Conservation (phyloP, 2,113 vertebrate species). For the Shinisaurus crocodilurus region DNA sequence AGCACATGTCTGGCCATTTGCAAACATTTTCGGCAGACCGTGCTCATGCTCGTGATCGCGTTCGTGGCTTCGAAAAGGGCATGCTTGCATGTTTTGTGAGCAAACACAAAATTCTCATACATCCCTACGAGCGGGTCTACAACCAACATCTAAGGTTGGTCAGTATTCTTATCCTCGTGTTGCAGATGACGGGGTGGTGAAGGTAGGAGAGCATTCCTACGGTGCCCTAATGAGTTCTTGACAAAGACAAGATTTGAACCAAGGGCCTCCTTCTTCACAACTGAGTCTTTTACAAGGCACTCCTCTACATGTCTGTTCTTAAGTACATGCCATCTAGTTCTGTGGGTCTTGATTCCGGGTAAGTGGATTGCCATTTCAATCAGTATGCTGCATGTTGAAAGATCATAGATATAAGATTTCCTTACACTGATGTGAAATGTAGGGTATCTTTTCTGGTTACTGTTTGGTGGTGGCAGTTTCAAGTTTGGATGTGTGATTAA, state of each 20-base stretch:
- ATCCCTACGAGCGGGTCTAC: too few species aligned
- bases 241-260: neutral
- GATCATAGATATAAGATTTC: neutral
- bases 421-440: neutral
- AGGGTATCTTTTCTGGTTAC: neutral
- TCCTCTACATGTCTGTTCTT: neutral
- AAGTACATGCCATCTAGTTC: neutral
- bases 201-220: neutral
- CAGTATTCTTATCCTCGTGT: neutral
- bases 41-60: too few species aligned
- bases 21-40: too few species aligned
- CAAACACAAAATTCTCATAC: too few species aligned
- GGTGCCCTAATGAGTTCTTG: neutral
- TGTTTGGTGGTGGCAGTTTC: neutral
- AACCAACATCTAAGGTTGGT: neutral
- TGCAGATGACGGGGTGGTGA: neutral
- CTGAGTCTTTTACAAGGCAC: neutral
- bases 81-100: too few species aligned
- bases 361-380: neutral
- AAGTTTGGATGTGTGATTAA: neutral
- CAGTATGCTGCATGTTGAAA: neutral
- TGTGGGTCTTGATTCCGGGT: neutral
- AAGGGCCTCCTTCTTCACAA: neutral
- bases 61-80: too few species aligned
- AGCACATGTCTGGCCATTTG: too few species aligned